phyloP scores from a whole-genome alignment of 2,888 invertebrate genomes.

The Heterodera filipjevi region DNA sequence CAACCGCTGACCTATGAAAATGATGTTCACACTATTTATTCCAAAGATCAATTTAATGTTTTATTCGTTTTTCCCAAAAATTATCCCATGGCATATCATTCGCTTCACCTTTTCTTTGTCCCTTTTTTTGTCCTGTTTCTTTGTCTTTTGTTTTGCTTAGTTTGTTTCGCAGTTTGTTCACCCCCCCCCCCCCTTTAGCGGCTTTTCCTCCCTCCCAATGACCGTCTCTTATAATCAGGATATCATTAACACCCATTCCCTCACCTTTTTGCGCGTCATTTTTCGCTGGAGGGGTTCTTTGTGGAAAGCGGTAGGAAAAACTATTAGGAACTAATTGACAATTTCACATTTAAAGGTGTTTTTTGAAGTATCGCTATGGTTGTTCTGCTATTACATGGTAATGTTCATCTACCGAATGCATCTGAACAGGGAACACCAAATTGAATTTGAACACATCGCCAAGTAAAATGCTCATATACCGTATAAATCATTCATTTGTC shows the following conservation, averaged over 20 bases:
- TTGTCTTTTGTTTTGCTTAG: not conserved
- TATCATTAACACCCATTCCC: conserved; percentile 25
- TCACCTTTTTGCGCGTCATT: conserved; percentile 21
- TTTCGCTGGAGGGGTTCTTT: conserved; percentile 42
- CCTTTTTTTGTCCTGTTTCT: too few relatives aligned
- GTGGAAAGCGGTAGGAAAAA: conserved; percentile 48
- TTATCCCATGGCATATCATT: too few relatives aligned
- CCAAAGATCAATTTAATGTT: too few relatives aligned
- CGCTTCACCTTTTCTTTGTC: too few relatives aligned
- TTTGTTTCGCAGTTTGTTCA: not conserved
- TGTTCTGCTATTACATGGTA: conserved; percentile 50
- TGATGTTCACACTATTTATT: too few relatives aligned
- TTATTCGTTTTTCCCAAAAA: too few relatives aligned
- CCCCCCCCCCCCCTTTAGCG: not conserved
- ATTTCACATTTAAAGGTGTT: conserved; percentile 34
- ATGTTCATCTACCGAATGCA: conserved; percentile 52
- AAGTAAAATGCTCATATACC: not conserved
- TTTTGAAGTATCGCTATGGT: conserved; percentile 52
- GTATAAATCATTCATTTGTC: too few relatives aligned
- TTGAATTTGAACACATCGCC: conserved; percentile 36
- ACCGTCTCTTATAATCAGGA: conserved; percentile 30
- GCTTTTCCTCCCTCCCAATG: not conserved
- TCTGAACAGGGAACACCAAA: conserved; percentile 31
- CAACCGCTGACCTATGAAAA: too few relatives aligned
- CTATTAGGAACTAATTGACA: conserved; percentile 34